Conservation (phyloP, 2,113 vertebrate species). For the Aegotheles bennettii region DNA sequence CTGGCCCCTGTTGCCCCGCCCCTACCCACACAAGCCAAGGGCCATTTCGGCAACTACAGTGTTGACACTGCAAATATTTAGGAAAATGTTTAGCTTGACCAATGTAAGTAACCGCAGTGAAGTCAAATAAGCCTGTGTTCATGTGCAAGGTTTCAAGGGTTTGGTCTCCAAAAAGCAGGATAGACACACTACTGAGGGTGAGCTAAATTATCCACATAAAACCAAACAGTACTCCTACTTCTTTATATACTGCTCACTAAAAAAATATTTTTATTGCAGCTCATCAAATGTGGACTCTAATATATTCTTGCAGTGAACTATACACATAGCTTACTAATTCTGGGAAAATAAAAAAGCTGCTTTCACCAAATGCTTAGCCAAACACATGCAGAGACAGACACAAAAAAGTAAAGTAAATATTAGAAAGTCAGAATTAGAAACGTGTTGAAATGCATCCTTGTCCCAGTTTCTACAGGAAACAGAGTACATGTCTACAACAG, state of each 20-base stretch:
- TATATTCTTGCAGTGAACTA: background rate
- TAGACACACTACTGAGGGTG: background rate
- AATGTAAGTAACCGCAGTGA: background rate
- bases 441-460: conserved; percentile 33
- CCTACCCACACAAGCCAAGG: background rate
- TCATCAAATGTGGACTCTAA: background rate
- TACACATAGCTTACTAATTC: background rate
- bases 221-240: background rate
- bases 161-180: background rate
- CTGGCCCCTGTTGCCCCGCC: background rate
- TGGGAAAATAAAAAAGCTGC: background rate
- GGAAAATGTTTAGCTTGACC: conserved; percentile 18
- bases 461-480: conserved; percentile 12
- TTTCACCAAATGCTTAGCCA: background rate
- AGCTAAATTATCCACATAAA: background rate
- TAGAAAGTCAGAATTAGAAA: conserved; percentile 27
- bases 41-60: background rate
- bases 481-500: background rate
- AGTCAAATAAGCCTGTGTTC: background rate
- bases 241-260: background rate
- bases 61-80: conserved; percentile 30
- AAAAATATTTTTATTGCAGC: background rate
- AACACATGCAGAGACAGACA: background rate
- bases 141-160: background rate
- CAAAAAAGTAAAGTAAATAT: conserved; percentile 27